Evolutionary conservation across 2,797 vertebrate species (phyloP), one percentile per base, ranked within the genome.

Genomic region (Gastrophryne carolinensis): DNA sequence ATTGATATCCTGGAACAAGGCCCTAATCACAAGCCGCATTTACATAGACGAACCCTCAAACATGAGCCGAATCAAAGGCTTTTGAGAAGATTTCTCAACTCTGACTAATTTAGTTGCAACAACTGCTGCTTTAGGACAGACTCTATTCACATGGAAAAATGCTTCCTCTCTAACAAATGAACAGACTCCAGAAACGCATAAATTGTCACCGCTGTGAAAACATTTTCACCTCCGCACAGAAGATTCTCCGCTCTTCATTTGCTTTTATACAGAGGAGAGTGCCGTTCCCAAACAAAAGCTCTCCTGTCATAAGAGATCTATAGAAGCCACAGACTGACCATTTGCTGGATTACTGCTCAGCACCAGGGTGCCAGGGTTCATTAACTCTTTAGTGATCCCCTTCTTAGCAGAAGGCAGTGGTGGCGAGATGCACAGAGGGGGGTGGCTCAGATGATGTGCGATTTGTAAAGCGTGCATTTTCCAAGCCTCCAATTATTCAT

Each of bases 191-290:
- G 27, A 50, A 57, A 67, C 17, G 58, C 57, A 77, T 61, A 77
- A 71, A 77, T 64, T 77, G 60, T 68, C 74, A 64, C 58, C 49
- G 10, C 58, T 49, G 67, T 71, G 74, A 71, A 71, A 77, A 77
- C 66, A 64, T 71, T 63, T 35, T 41, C 74, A 69, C 66, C 74
- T 77, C 67, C 19, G 11, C 58, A 23, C 37, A 35, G 58, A 64
- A 58, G 19, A 76, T 62, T 13, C 57, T 27, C 56, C 8, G 24
- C 64, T 47, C 73, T 53, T 60, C 44, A 69, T 60, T 49, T 50
- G 53, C 35, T 70, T 61, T 69, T 54, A 47, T 64, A 57, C 29
- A 37, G 73, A 53, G 73, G 32, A 61, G 44, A 69, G 27, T 29
- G 62, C 35, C 39, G 21, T 7, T n/a, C n/a, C n/a, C 47, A 24